These are phyloP conservation scores for Trachelus tabidus DNA, from an alignment of 2,888 invertebrate genomes.

Conservation along the genomic window DNA sequence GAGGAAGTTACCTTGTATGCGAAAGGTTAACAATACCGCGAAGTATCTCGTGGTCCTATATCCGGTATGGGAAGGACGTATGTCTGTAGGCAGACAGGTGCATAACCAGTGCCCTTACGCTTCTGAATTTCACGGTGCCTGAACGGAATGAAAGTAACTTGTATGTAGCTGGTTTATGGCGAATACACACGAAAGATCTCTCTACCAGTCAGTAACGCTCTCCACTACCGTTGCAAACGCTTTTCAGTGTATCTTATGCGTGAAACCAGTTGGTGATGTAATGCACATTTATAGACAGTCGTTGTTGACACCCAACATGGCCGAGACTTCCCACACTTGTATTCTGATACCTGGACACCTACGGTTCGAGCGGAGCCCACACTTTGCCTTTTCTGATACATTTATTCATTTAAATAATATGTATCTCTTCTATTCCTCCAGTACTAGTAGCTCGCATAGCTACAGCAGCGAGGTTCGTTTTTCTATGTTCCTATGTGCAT, in stretches of 20 bases:
- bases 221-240: background rate
- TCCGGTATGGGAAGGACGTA: no score
- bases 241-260: background rate
- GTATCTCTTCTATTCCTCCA: constrained; percentile 46
- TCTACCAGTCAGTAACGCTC: background rate
- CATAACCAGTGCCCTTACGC: no score
- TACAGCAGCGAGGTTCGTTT: constrained; percentile 44
- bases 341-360: constrained; percentile 33
- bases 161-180: background rate
- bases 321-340: constrained; percentile 45
- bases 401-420: constrained; percentile 39
- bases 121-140: background rate
- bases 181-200: background rate
- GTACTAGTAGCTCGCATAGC: constrained; percentile 32
- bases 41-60: no score
- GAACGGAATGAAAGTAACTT: background rate
- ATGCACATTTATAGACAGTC: constrained; percentile 54
- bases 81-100: no score
- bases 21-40: no score
- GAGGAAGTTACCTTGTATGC: no score
- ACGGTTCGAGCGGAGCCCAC: constrained; percentile 32
- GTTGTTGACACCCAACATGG: constrained; percentile 53
- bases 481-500: background rate
- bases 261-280: constrained; percentile 63
- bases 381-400: constrained; percentile 24